These are phyloP conservation scores for Sebastolobus alascanus DNA, from an alignment of 2,797 vertebrate genomes.

Conservation along the genomic window DNA sequence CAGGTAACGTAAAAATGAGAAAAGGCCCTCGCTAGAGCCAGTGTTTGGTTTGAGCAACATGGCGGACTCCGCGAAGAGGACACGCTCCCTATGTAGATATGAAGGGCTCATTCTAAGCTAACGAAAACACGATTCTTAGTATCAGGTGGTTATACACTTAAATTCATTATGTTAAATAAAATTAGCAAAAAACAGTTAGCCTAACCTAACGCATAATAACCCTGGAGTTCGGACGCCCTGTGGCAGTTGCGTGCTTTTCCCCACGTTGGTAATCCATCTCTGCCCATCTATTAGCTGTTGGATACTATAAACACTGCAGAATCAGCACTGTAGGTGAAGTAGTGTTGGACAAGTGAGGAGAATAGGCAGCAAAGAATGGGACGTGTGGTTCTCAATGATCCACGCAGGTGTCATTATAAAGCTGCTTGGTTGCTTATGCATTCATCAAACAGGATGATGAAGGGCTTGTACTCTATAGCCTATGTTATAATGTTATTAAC, in stretches of 20 bases:
- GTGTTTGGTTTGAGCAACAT: too few relatives aligned
- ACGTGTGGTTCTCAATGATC: constrained; percentile 13
- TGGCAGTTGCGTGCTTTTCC: not conserved
- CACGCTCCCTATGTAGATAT: too few relatives aligned
- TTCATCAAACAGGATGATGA: constrained; percentile 49
- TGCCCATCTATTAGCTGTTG: not conserved
- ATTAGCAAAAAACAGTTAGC: too few relatives aligned
- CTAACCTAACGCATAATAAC: not conserved
- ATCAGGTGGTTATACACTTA: too few relatives aligned
- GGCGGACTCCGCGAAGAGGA: too few relatives aligned
- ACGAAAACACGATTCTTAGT: too few relatives aligned
- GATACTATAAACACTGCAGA: not conserved
- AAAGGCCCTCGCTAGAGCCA: too few relatives aligned
- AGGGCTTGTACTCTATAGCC: constrained; percentile 7
- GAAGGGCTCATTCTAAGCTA: too few relatives aligned
- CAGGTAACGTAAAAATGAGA: too few relatives aligned
- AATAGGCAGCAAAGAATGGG: constrained; percentile 8
- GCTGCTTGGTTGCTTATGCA: constrained; percentile 56
- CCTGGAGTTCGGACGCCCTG: not conserved
- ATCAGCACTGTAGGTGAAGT: not conserved
- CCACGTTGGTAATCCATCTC: not conserved
- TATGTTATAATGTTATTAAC: constrained; percentile 23
- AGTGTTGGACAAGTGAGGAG: not conserved
- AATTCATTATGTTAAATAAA: too few relatives aligned
- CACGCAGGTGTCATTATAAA: constrained; percentile 68